phyloP scores from a whole-genome alignment of 2,888 invertebrate species.

The Xanthorhoe designata region DNA sequence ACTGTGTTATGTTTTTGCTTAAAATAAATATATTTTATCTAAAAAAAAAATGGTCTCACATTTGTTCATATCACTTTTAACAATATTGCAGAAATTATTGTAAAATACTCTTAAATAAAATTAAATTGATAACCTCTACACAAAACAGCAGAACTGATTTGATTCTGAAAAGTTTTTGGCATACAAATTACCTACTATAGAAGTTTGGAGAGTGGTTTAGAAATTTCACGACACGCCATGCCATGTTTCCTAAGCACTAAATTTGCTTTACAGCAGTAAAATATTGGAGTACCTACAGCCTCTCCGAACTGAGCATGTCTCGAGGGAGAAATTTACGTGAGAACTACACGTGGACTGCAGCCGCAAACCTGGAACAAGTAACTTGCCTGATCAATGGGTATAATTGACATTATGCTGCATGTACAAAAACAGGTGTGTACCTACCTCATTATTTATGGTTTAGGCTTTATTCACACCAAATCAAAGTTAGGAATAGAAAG shows the following conservation, averaged over 20 bases:
- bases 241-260: conserved; percentile 37
- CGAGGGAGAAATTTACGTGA: conserved; percentile 47
- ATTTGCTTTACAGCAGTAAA: conserved; percentile 43
- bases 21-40: too few species aligned
- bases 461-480: too few species aligned
- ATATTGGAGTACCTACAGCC: conserved; percentile 41
- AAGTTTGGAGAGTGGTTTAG: conserved; percentile 28
- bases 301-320: conserved; percentile 42
- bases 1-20: too few species aligned
- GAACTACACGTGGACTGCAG: conserved; percentile 40
- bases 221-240: conserved; percentile 37
- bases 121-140: background rate
- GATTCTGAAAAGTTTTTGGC: conserved; percentile 12
- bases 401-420: background rate
- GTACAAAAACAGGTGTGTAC: too few species aligned
- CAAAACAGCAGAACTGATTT: conserved; percentile 4
- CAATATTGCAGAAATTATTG: background rate
- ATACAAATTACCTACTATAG: conserved; percentile 26
- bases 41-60: too few species aligned
- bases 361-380: conserved; percentile 21
- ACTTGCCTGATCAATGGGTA: background rate
- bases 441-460: background rate
- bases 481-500: background rate
- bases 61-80: background rate
- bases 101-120: background rate